Evolutionary conservation across 1,140 invertebrate species (phyloP), one percentile per base, ranked within the genome.

Genomic region (Sitobion miscanthi): DNA sequence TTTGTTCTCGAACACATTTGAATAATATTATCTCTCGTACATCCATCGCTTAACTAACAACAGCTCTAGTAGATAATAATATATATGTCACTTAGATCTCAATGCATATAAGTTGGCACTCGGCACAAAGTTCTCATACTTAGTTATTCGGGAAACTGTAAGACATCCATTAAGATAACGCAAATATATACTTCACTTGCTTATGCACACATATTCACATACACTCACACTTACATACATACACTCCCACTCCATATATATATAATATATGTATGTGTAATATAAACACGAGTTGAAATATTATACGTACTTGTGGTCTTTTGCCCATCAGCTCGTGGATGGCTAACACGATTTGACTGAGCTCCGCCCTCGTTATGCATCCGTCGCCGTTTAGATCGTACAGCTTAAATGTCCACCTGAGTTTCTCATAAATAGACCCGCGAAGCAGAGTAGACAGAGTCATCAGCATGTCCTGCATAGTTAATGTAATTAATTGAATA

Each of bases 371-470:
- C 86, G 98, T 99, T 95, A 99, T 99, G 94, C 98, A 98, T 1
- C 98, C 99, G 95, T 99, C 98, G 1, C 98, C 98, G 95, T 99
- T 99, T 83, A 99, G 97, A 95, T 99, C 98, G 95, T 99, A 99
- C 47, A 99, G 95, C 94, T 98, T 98, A 96, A 99, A 99, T 30
- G 98, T 98, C 98, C 98, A 98, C 94, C 98, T 96, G 38, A 99
- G 96, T 94, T 98, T 97, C 95, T 99, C 98, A 95, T 99, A 98
- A 47, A 98, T 97, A 1, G 97, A 98, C 17, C 98, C 99, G 35
- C 98, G 96, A 38, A 98, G 96, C 35, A 99, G 95, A 7, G 98
- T 98, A 6, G 98, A 99, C 69, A 99, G 95, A 21, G 98, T 98
- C 94, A 98, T 97, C 93, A 99, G 95, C 94, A 98, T 97, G 95